Conservation (phyloP, 2,113 vertebrate species). For the Gallinago jamesoni region DNA sequence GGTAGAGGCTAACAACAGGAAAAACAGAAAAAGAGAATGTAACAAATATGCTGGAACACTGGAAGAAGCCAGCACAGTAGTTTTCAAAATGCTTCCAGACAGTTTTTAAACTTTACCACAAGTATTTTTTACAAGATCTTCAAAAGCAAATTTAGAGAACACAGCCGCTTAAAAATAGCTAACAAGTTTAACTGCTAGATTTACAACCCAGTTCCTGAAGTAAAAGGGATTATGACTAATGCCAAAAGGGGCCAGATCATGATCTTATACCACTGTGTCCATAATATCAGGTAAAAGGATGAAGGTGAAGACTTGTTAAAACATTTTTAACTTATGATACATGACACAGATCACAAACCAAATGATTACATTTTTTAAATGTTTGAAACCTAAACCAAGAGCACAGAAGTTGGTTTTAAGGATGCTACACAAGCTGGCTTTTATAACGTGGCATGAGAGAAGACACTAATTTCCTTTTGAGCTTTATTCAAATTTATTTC, state of each 20-base stretch:
- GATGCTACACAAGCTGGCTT: not conserved
- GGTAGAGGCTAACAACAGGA: not conserved
- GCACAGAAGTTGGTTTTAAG: not conserved
- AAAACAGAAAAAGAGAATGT: not conserved
- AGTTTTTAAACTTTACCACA: not conserved
- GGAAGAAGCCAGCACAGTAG: not conserved
- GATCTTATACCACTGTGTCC: not conserved
- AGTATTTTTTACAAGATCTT: not conserved
- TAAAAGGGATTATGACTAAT: not conserved
- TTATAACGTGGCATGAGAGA: not conserved
- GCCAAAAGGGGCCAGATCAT: not conserved
- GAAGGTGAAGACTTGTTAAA: not conserved
- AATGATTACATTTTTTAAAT: no score
- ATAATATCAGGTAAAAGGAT: not conserved
- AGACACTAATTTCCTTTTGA: not conserved
- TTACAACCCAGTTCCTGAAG: not conserved
- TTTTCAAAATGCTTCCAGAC: not conserved
- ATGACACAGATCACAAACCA: not conserved
- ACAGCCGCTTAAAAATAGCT: not conserved
- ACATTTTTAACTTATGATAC: not conserved
- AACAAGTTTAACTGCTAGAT: not conserved
- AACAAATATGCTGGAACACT: not conserved
- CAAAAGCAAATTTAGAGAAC: not conserved
- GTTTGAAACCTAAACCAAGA: not conserved
- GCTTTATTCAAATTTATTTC: not conserved